Evolutionary conservation across 2,797 vertebrate species (phyloP), one percentile per base, ranked within the genome.

Genomic region (Coilia nasus): DNA sequence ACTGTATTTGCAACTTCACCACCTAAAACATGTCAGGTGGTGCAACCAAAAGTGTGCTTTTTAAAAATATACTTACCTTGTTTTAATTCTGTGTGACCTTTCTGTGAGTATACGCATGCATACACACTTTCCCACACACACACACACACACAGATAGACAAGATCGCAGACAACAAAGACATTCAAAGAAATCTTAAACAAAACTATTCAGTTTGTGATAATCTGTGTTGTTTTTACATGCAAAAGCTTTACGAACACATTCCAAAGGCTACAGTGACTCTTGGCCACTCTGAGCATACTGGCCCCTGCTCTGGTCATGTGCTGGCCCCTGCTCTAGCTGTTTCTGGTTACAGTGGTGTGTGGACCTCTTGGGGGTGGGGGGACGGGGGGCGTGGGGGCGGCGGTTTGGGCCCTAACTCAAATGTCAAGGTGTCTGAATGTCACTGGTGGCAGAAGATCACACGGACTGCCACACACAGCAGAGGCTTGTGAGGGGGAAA

Each of bases 341-440:
- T 25, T 25, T 64, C 23, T 64, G 60, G 60, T 64, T 64, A 23
- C 60, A 64, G 60, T 25, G 60, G 60, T 54, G 50, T 9, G 3
- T 7, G 50, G 50, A 54, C 50, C 14, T 10, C 50, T 54, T 2
- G 50, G 14, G 14, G 14, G 50, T 2, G 50, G 2, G 50, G 7
- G 50, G 50, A 4, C 4, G 46, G 46, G 46, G 46, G 46, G 10
- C n/a, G n/a, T n/a, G 46, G 46, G 46, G 46, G 46, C 64, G 25
- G 25, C 87, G n/a, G n/a, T n/a, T n/a, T n/a, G n/a, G 87, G 82
- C 83, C 84, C 85, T 84, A 31, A 3, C 84, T 82, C 82, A 82
- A 64, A 88, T 0, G 81, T 85, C 88, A 88, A 41, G 23, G n/a
- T 85, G 89, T 57, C 90, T 85, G 90, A 89, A 91, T 91, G 86